Base-by-base conservation (phyloP, 2,113 vertebrate species). In the Rhinichthys klamathensis region DNA sequence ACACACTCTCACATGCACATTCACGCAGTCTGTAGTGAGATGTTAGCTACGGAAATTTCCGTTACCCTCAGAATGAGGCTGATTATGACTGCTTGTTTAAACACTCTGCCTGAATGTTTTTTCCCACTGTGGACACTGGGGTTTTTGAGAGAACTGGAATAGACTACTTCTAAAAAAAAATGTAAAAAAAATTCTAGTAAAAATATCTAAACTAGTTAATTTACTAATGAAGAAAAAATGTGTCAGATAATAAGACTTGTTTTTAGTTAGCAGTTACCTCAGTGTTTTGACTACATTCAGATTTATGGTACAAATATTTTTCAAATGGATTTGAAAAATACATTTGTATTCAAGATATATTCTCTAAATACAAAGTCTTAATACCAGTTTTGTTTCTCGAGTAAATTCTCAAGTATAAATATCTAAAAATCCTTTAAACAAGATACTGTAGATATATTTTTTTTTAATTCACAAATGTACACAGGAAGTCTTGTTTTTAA, bases 1-100 rank as follows among this genome's bases (percentile, higher is more conserved):
- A 51, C 58, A 80, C 44, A 41, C 35, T 2, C 35, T 1, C 44
- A 21, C 27, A 38, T 54, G 67, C 74, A 63, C 23, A 27, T 15
- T 80, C 25, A 73, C 23, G 60, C 21, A 72, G 16, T 35, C 44
- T 77, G 65, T 56, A 44, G 9, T 0, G 41, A 8, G 44, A 63
- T n/a, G 70, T 81, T 63, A 32, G 80, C 67, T 78, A 46, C 11
- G 73, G 60, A 77, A 82, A 81, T 69, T 80, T 80, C 58, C n/a
- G 2, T 63, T 41, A 27, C 77, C 35, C n/a, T 21, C 2, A 1
- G 78, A 81, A 41, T 58, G 30, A 82, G 46, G 61, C 79, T 82
- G 74, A 58, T 65, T 76, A 74, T 56, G 13, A 79, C 11, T 79
- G 32, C 35, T 41, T 38, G 70, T 76, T 86, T 54, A 63, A 82